A percentile compares a stretch with the other conserved stretches of the same genome.
phyloP scores from a whole-genome alignment of 2,888 invertebrate genomes.

The Troides helena region DNA sequence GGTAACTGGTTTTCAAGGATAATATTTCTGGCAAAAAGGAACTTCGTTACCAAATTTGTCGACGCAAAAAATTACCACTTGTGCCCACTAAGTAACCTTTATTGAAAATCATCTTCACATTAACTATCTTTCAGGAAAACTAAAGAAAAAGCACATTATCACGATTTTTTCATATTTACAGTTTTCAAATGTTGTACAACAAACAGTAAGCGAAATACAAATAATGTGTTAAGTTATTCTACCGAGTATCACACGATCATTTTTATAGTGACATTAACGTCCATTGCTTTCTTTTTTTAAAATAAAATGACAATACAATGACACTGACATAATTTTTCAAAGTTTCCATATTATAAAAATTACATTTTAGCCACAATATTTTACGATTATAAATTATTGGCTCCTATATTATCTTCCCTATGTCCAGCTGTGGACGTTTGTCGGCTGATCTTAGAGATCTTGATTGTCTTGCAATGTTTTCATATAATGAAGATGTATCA shows the following conservation, averaged over 20 bases:
- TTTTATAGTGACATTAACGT: not conserved
- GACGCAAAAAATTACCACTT: constrained; percentile 43
- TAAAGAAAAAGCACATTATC: constrained; percentile 31
- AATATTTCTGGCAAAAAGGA: constrained; percentile 8
- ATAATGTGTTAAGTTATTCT: not conserved
- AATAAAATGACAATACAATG: not conserved
- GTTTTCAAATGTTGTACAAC: not conserved
- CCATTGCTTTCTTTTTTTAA: not conserved
- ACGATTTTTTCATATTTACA: constrained; percentile 29
- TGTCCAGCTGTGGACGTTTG: too few species aligned
- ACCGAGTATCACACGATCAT: constrained; percentile 1
- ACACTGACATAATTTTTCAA: not conserved
- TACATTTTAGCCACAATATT: too few species aligned
- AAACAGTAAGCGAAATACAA: not conserved
- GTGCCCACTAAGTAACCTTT: constrained; percentile 42
- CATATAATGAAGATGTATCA: too few species aligned
- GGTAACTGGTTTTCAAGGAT: not conserved
- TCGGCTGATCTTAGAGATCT: too few species aligned
- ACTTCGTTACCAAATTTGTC: constrained; percentile 44
- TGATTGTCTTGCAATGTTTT: too few species aligned
- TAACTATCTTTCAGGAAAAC: constrained; percentile 26
- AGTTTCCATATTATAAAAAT: not conserved
- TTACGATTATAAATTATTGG: too few species aligned
- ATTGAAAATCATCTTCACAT: constrained; percentile 49
- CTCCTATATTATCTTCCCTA: too few species aligned